Evolutionary conservation across 2,888 invertebrate species (phyloP).

Genomic region (Aspidiotus rigidus): DNA sequence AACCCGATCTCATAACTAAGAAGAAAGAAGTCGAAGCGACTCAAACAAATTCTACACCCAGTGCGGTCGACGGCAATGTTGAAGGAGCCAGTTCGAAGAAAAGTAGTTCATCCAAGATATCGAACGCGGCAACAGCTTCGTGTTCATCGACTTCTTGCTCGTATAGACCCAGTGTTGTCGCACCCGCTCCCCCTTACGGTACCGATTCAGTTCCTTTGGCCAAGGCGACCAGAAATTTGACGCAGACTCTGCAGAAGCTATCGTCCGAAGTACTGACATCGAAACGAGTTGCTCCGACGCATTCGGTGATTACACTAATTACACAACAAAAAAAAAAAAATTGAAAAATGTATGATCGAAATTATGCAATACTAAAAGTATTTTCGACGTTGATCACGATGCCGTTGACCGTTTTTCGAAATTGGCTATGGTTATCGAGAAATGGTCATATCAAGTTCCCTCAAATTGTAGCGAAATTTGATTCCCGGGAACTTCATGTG

Average conservation of each 20-base stretch:
- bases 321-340: no score
- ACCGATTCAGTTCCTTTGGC: constrained; percentile 65
- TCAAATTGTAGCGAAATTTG: no score
- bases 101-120: neutral
- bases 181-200: neutral
- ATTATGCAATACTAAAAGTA: no score
- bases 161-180: constrained; percentile 26
- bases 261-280: constrained; percentile 77
- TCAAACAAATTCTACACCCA: neutral
- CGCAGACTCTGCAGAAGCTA: constrained; percentile 79
- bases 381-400: no score
- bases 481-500: no score
- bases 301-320: constrained; percentile 15
- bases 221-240: constrained; percentile 83
- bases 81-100: neutral
- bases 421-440: no score
- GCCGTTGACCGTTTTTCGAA: no score
- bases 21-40: neutral
- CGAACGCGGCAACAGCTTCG: constrained; percentile 20
- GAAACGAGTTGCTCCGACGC: constrained; percentile 38
- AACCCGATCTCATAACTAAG: neutral
- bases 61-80: no score
- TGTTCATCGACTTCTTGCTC: constrained; percentile 35
- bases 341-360: no score
- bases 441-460: no score